Conservation (phyloP, 2,797 vertebrate genomes). For the Okamejei kenojei region DNA sequence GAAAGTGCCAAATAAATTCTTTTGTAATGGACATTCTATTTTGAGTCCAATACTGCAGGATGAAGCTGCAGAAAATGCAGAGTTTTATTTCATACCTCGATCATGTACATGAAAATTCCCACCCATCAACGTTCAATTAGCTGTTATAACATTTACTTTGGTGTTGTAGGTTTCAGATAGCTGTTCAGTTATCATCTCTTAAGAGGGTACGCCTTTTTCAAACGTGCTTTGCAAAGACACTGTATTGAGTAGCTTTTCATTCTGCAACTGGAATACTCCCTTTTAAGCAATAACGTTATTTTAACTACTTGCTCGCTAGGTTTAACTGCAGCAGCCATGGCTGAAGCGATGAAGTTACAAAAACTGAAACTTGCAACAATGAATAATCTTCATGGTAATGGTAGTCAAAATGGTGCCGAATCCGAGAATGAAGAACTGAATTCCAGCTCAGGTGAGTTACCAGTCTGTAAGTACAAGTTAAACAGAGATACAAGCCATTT, state of each 20-base stretch:
- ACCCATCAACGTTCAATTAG: too few species aligned
- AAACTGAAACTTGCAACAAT: slow-evolving; percentile 84
- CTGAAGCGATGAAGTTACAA: slow-evolving; percentile 84
- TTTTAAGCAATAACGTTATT: neutral
- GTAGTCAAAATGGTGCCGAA: slow-evolving; percentile 74
- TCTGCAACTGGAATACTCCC: neutral
- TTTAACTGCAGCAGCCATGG: slow-evolving; percentile 82
- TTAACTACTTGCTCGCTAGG: slow-evolving; percentile 53
- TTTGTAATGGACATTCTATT: neutral
- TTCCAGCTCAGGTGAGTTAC: slow-evolving; percentile 70
- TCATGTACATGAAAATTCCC: neutral
- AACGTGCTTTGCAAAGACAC: neutral
- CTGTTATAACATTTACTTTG: neutral
- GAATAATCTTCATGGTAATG: slow-evolving; percentile 77
- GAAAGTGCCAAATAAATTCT: neutral
- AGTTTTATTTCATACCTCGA: neutral
- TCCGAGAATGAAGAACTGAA: slow-evolving; percentile 81
- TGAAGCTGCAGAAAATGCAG: neutral
- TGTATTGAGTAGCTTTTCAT: neutral
- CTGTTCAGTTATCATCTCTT: neutral
- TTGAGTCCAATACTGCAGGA: neutral
- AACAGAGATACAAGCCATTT: neutral
- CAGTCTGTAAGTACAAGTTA: slow-evolving; percentile 17
- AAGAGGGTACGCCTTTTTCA: neutral
- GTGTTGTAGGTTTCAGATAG: neutral